phyloP scores from a whole-genome alignment of 1,140 invertebrate species.

The Lepidurus packardi region DNA sequence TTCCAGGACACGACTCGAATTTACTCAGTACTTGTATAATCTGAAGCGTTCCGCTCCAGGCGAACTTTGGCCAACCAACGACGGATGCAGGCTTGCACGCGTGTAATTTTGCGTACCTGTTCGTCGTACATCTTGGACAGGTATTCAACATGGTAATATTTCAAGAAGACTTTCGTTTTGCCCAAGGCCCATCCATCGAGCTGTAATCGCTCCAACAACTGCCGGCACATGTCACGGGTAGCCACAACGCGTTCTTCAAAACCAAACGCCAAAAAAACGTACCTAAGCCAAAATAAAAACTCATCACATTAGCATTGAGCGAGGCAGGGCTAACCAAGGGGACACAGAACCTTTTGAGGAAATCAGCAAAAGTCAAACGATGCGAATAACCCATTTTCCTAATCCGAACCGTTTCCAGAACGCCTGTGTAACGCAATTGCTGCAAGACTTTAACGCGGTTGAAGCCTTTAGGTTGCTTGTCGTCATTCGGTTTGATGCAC shows the following conservation, averaged over 20 bases:
- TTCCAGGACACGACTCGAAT: not conserved
- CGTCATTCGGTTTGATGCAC: slow-evolving; percentile 76
- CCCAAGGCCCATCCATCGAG: slow-evolving; percentile 80
- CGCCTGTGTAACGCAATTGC: slow-evolving; percentile 72
- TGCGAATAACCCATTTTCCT: slow-evolving; percentile 75
- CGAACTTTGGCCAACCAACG: slow-evolving; percentile 61
- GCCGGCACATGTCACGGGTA: slow-evolving; percentile 63
- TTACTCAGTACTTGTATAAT: not conserved
- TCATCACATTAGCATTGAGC: not conserved
- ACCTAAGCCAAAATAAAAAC: slow-evolving; percentile 51
- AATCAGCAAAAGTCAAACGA: slow-evolving; percentile 69
- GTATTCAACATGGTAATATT: slow-evolving; percentile 79
- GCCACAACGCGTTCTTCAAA: slow-evolving; percentile 64
- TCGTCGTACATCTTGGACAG: slow-evolving; percentile 71
- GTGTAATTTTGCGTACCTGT: slow-evolving; percentile 60
- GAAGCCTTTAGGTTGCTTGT: slow-evolving; percentile 59
- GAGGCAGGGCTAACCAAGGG: slow-evolving; percentile 15
- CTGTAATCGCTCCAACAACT: slow-evolving; percentile 63
- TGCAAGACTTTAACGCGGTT: slow-evolving; percentile 65
- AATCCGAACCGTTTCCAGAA: slow-evolving; percentile 74
- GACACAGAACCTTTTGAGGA: slow-evolving; percentile 61
- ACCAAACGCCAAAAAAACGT: slow-evolving; percentile 69
- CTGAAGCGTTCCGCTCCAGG: slow-evolving; percentile 35
- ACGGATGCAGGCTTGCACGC: slow-evolving; percentile 63
- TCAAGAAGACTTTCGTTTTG: slow-evolving; percentile 75